A percentile compares a stretch with the other conserved stretches of the same genome.
phyloP scores from a whole-genome alignment of 2,797 vertebrate genomes.

The Alcedo quadribrachys region DNA sequence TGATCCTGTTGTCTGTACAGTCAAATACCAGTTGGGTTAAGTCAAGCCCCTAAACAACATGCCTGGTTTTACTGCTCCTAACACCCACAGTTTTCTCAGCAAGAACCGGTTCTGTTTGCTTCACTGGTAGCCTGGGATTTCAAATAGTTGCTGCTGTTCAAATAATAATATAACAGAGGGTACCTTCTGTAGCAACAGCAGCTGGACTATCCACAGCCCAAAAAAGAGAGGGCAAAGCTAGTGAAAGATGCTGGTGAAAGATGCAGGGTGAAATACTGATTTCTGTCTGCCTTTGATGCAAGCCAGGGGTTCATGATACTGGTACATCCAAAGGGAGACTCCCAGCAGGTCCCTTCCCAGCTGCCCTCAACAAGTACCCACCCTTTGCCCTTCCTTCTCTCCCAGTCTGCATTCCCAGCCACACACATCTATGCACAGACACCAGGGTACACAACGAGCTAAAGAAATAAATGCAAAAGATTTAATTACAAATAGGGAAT shows the following conservation, averaged over 20 bases:
- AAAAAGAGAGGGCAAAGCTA: not conserved
- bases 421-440: not conserved
- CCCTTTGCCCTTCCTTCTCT: not conserved
- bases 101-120: not conserved
- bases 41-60: not conserved
- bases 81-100: conserved; percentile 6
- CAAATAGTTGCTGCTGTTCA: not conserved
- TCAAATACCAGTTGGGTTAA: not conserved
- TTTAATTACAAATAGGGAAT: not conserved
- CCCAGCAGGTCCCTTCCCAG: not conserved
- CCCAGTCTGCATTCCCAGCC: not conserved
- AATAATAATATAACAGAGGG: not conserved
- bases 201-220: not conserved
- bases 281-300: not conserved
- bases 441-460: not conserved
- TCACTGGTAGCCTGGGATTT: not conserved
- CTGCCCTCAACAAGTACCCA: not conserved
- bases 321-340: not conserved
- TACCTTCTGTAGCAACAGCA: not conserved
- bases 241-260: not conserved
- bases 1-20: not conserved
- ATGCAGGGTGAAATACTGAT: accelerated
- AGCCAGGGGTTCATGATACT: not conserved
- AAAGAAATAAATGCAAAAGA: not conserved
- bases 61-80: not conserved